Evolutionary conservation across 2,797 vertebrate genomes (phyloP).

Genomic region (Ceyx erithaca): DNA sequence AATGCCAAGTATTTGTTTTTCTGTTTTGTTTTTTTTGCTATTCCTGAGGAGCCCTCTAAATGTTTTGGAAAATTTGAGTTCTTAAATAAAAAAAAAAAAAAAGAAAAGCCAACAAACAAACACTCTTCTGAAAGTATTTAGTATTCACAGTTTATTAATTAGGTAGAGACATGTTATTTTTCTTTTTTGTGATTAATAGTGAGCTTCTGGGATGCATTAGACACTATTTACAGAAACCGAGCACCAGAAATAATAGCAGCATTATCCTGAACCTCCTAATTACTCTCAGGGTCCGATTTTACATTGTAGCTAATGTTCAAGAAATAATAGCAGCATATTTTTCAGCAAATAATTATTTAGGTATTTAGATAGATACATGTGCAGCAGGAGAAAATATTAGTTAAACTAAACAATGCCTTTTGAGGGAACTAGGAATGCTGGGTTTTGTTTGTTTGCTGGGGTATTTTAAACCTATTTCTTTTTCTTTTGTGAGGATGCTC

Average conservation of each 20-base stretch:
- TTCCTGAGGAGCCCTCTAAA: conserved; percentile 53
- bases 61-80: conserved; percentile 37
- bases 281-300: conserved; percentile 63
- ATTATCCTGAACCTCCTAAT: conserved; percentile 66
- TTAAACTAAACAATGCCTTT: conserved; percentile 26
- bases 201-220: conserved; percentile 58
- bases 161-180: conserved; percentile 32
- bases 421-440: background rate
- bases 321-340: conserved; percentile 57
- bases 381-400: conserved; percentile 1
- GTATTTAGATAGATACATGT: conserved; percentile 7
- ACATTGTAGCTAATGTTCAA: conserved; percentile 33
- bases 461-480: background rate
- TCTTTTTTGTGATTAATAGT: conserved; percentile 53
- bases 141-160: conserved; percentile 50
- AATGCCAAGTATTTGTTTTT: conserved; percentile 24
- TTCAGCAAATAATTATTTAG: conserved; percentile 57
- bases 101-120: background rate
- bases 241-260: conserved; percentile 58
- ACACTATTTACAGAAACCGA: conserved; percentile 56
- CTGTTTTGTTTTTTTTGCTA: background rate
- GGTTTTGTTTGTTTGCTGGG: too few species aligned
- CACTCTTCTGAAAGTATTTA: conserved; percentile 43
- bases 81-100: background rate
- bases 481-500: background rate